A percentile compares a stretch with the other conserved stretches of the same genome.
Conservation (phyloP, 2,113 vertebrate species). For the Tautogolabrus adspersus region DNA sequence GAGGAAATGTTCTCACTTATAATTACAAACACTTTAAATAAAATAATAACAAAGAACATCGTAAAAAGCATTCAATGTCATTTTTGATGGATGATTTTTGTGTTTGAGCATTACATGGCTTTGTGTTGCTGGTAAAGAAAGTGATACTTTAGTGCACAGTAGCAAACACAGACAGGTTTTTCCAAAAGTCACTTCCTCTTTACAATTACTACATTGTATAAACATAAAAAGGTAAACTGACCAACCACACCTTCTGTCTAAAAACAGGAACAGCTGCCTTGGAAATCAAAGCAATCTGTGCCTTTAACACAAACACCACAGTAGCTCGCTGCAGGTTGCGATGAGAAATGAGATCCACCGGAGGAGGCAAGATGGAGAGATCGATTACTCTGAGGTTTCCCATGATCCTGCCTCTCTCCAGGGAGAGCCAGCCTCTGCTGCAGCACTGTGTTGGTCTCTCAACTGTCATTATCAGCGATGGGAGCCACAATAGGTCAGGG, state of each 20-base stretch:
- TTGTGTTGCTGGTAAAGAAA: neutral
- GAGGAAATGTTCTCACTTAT: neutral
- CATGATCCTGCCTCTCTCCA: conserved; percentile 76
- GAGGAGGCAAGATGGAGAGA: conserved; percentile 65
- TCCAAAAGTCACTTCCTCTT: neutral
- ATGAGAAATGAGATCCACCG: conserved; percentile 70
- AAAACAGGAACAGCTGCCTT: conserved; percentile 6
- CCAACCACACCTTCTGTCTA: neutral
- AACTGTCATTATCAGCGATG: conserved; percentile 80
- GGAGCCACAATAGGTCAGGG: conserved; percentile 81
- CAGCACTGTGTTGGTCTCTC: conserved; percentile 73
- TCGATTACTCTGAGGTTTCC: conserved; percentile 80
- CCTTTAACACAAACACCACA: conserved; percentile 33
- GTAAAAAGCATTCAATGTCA: too few relatives aligned
- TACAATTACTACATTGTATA: neutral
- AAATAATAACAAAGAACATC: neutral
- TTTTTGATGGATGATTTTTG: neutral
- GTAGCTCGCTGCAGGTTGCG: conserved; percentile 23
- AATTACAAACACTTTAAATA: conserved; percentile 1
- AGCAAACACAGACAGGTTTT: too few relatives aligned
- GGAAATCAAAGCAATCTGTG: conserved; percentile 58
- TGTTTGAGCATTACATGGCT: neutral
- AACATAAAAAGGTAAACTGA: neutral
- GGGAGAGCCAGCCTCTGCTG: conserved; percentile 65
- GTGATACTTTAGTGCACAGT: too few relatives aligned